Evolutionary conservation across 2,888 invertebrate genomes (phyloP), one percentile per base, ranked within the genome.

Genomic region (Glaucopsyche alexis): DNA sequence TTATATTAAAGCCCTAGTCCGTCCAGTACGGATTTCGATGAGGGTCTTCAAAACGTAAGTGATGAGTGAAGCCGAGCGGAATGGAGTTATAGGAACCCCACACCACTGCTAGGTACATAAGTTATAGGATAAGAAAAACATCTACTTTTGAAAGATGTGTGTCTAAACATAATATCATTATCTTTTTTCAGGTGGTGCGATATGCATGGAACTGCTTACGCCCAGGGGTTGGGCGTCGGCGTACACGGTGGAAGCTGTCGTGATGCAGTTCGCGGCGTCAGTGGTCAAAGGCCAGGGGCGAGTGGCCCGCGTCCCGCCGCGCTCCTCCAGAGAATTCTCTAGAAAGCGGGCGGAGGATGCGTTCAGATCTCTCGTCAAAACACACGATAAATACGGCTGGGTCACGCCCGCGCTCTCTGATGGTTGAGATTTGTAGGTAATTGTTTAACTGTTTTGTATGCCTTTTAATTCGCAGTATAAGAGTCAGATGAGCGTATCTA

Each of bases 371-470:
- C 94, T 97, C 78, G 97, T 97, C 74, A 97, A 97, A 88, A 97
- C 97, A 9, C 97, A 97, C 84, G 97, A 97, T 84, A 97, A 97
- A 84, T 97, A 97, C 84, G 97, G 97, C 72, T 97, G 97, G 97
- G 97, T 97, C 71, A 97, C 97, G 42, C 97, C 97, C 42, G 95
- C 97, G 16, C 93, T 97, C 76, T 95, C 97, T 67, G 97, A 97
- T 87, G 97, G 97, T 84, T 97, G 95, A 95, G 77, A n/a, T 29
- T 29, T 65, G 40, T 74, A 67, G 78, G 78, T 79, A 60, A 60
- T 11, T 60, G n/a, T n/a, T n/a, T n/a, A n/a, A n/a, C n/a, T n/a
- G n/a, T n/a, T n/a, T n/a, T n/a, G n/a, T n/a, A n/a, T n/a, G n/a
- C n/a, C n/a, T n/a, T n/a, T n/a, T 79, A 60, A 60, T 11, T 60